Percentiles rank a stretch among this genome's conserved stretches.
phyloP scores from a whole-genome alignment of 1,140 invertebrate species.

The Hylaeus anthracinus region DNA sequence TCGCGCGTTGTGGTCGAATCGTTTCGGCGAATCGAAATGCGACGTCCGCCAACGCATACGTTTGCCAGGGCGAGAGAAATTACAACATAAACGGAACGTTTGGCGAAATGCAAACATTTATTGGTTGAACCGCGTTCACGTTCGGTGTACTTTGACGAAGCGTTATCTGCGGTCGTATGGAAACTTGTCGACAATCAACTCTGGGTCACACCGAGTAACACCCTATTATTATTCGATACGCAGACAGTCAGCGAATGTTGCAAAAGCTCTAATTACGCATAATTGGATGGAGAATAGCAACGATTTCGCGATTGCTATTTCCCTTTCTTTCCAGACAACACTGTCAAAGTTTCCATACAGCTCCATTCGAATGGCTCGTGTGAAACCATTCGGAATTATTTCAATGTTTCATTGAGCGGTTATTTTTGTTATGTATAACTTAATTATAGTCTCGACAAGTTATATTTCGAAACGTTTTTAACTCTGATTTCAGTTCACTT shows the following conservation, averaged over 20 bases:
- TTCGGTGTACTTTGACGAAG: conserved; percentile 14
- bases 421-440: no score
- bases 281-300: not conserved
- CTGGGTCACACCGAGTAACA: not conserved
- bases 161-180: conserved; percentile 29
- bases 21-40: conserved; percentile 30
- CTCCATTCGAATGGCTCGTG: no score
- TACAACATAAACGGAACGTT: conserved; percentile 40
- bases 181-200: conserved; percentile 41
- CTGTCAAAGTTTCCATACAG: not conserved
- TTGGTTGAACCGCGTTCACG: conserved; percentile 32
- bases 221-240: not conserved
- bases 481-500: no score
- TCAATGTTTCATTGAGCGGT: no score
- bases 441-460: no score
- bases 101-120: conserved; percentile 36
- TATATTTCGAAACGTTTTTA: no score
- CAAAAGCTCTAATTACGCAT: not conserved
- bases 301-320: not conserved
- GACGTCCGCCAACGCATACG: not conserved
- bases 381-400: no score
- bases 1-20: conserved; percentile 12
- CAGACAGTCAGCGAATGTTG: not conserved
- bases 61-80: conserved; percentile 5
- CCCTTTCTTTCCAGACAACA: not conserved